These are phyloP conservation scores for Chlorodrepanis virens DNA, from an alignment of 2,113 vertebrate genomes.

Conservation along the genomic window DNA sequence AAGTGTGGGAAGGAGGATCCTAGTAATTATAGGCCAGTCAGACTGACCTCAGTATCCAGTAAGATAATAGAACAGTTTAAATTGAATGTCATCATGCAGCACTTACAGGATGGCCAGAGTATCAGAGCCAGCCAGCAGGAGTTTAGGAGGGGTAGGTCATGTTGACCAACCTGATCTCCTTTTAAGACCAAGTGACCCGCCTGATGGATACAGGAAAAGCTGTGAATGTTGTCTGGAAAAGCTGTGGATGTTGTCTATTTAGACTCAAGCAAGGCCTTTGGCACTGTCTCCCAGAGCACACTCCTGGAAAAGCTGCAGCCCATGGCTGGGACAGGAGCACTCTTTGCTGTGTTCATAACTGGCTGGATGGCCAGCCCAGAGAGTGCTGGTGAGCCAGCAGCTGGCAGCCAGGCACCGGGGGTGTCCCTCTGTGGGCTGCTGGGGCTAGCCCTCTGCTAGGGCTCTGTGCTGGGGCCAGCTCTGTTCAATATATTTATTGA, in stretches of 20 bases:
- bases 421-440: neutral
- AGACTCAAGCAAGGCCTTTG: neutral
- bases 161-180: neutral
- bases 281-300: neutral
- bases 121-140: neutral
- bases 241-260: neutral
- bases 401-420: neutral
- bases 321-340: neutral
- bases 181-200: neutral
- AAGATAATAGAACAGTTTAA: neutral
- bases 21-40: neutral
- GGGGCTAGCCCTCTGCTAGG: too few species aligned
- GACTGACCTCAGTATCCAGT: neutral
- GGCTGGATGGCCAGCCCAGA: neutral
- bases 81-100: neutral
- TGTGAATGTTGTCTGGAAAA: neutral
- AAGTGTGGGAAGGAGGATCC: neutral
- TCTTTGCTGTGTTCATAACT: neutral
- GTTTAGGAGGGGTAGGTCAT: neutral
- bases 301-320: neutral
- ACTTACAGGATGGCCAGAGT: neutral
- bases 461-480: neutral
- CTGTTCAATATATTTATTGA: neutral
- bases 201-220: neutral
- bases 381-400: neutral